Percentiles rank a stretch among this genome's conserved stretches.
Conservation (phyloP, 2,113 vertebrate genomes). For the Petrocephalus microphthalmus region DNA sequence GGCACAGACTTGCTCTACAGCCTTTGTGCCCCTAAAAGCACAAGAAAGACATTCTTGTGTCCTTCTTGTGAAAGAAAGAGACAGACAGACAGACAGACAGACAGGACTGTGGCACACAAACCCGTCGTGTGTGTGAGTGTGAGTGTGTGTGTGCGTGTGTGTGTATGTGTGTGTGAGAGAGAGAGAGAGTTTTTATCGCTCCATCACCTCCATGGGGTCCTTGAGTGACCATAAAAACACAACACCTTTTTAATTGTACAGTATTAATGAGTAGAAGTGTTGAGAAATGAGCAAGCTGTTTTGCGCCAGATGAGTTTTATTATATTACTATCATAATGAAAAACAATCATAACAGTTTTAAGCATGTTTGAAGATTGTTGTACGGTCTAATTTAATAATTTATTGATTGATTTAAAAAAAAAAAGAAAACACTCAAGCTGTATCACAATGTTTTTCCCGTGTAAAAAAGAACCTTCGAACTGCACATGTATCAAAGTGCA, state of each 20-base stretch:
- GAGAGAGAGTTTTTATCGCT: background rate
- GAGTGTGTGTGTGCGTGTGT: background rate
- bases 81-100: background rate
- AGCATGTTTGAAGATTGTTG: constrained; percentile 44
- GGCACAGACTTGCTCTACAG: background rate
- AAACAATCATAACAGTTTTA: constrained; percentile 49
- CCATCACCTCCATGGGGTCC: constrained; percentile 22
- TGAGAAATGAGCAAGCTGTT: constrained; percentile 44
- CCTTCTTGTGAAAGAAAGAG: background rate
- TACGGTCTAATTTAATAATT: constrained; percentile 64
- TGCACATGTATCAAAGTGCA: background rate
- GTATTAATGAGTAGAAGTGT: constrained; percentile 40
- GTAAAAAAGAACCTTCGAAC: background rate
- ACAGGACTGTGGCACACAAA: background rate
- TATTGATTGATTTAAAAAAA: constrained; percentile 27
- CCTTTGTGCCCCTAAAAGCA: background rate
- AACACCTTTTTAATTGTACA: constrained; percentile 51
- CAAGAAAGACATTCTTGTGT: background rate
- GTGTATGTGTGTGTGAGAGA: background rate
- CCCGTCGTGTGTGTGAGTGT: background rate
- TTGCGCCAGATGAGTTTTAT: constrained; percentile 53
- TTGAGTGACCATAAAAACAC: constrained; percentile 47
- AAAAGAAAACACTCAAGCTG: constrained; percentile 13
- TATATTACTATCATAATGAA: constrained; percentile 41
- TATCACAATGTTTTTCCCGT: background rate